These are phyloP conservation scores for Neosilurus hyrtlii DNA, from an alignment of 2,797 vertebrate species.

Conservation along the genomic window DNA sequence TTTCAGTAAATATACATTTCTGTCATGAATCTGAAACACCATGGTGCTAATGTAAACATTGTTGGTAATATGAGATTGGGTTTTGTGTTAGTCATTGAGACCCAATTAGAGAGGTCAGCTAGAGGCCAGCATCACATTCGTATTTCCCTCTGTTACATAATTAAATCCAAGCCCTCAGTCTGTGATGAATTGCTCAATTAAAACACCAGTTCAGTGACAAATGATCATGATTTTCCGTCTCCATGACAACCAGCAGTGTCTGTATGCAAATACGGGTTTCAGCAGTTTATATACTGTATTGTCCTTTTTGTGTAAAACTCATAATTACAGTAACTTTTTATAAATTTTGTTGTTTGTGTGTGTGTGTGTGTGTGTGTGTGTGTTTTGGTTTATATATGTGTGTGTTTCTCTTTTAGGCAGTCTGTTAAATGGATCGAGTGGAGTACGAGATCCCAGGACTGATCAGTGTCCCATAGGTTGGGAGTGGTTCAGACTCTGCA, in stretches of 20 bases:
- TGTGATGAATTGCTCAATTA: not conserved
- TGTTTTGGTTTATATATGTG: not conserved
- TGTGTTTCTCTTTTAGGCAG: slow-evolving; percentile 17
- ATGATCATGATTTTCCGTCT: not conserved
- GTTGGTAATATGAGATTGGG: not conserved
- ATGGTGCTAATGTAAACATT: not conserved
- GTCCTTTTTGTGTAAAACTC: not conserved
- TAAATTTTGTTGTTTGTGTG: not conserved
- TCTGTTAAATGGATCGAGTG: slow-evolving; percentile 2
- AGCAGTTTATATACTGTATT: not conserved
- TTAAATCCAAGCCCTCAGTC: not conserved
- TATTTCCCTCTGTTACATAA: slow-evolving; percentile 6
- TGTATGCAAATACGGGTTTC: not conserved
- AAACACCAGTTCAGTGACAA: not conserved
- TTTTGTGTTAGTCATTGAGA: not conserved
- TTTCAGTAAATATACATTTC: not conserved
- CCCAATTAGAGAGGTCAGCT: not conserved
- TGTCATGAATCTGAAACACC: not conserved
- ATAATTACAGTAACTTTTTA: not conserved
- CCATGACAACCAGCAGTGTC: not conserved
- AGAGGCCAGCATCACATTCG: not conserved
- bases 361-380: not conserved
- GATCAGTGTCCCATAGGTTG: slow-evolving; percentile 3
- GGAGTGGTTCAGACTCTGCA: not conserved
- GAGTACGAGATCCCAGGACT: not conserved